These are phyloP conservation scores for Zeugodacus cucurbitae DNA, from an alignment of 1,140 invertebrate genomes.

Conservation along the genomic window DNA sequence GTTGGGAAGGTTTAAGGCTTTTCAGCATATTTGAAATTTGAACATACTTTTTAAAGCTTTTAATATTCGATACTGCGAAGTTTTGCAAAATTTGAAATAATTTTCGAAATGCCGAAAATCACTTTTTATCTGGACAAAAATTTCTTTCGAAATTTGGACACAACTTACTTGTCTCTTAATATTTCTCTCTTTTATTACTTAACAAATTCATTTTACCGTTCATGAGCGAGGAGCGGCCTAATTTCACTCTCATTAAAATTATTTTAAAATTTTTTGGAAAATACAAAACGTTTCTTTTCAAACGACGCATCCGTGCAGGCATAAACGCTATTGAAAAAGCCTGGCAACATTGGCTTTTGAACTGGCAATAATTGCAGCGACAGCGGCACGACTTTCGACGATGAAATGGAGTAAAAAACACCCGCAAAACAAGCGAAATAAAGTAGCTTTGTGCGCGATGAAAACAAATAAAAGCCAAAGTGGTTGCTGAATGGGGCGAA, in stretches of 20 bases:
- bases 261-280: not conserved
- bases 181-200: no score
- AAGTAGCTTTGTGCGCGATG: constrained; percentile 1
- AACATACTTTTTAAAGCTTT: no score
- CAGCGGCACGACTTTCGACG: not conserved
- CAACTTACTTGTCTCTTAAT: no score
- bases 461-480: constrained; percentile 32
- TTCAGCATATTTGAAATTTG: not conserved
- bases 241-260: not conserved
- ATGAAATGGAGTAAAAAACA: constrained; percentile 15
- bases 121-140: no score
- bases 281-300: not conserved
- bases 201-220: no score
- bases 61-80: no score
- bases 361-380: not conserved
- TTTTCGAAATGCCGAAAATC: no score
- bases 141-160: no score
- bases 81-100: no score
- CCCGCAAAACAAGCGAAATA: not conserved
- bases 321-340: not conserved
- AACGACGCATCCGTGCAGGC: not conserved
- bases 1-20: not conserved
- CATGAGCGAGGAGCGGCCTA: not conserved
- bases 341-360: not conserved
- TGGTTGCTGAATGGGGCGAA: constrained; percentile 1